Base-by-base conservation (phyloP, 2,888 invertebrate genomes). In the Blera fallax region DNA sequence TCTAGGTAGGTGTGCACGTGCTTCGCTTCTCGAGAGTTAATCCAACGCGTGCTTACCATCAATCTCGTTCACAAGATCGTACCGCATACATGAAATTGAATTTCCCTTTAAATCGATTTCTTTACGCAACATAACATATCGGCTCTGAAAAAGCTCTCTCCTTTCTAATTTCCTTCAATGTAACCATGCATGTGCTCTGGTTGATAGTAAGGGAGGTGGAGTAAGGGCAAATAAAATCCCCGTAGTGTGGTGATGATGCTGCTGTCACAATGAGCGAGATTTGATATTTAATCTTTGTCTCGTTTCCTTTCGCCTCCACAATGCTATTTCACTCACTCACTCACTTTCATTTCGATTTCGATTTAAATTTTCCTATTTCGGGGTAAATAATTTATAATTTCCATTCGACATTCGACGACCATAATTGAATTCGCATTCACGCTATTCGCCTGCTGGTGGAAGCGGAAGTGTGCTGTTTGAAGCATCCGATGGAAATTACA, bases 401-500 rank as follows among this genome's bases (percentile, higher is more conserved):
- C 81, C 81, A 85, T 67, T 81, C 67, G 76, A 72, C 60, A 73
- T 85, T 76, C 85, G 58, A 60, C 60, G 65, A 72, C 81, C 76
- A 81, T 85, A 85, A 85, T 85, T 85, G 85, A 77, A 81, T 85
- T 85, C 54, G 85, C 56, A 58, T 85, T 85, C 58, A 67, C 65
- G 72, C 60, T 48, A 43, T 72, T 60, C 73, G 60, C 40, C 34
- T 29, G 67, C 50, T 50, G 11, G 50, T 70, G 50, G 52, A 77
- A 79, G 65, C 67, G 84, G 80, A 87, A 84, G 65, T 76, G 70
- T 67, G 73, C 69, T 74, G 83, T 70, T 82, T 83, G 76, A 69
- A 69, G 69, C 80, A 87, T 87, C 85, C 77, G 76, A 73, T 87
- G 62, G 78, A 82, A 82, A 82, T 82, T 78, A 69, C 87, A 82